Percentiles rank a stretch among this genome's conserved stretches.
Evolutionary conservation across 1,140 invertebrate genomes (phyloP).

Genomic region (Anastrepha ludens): DNA sequence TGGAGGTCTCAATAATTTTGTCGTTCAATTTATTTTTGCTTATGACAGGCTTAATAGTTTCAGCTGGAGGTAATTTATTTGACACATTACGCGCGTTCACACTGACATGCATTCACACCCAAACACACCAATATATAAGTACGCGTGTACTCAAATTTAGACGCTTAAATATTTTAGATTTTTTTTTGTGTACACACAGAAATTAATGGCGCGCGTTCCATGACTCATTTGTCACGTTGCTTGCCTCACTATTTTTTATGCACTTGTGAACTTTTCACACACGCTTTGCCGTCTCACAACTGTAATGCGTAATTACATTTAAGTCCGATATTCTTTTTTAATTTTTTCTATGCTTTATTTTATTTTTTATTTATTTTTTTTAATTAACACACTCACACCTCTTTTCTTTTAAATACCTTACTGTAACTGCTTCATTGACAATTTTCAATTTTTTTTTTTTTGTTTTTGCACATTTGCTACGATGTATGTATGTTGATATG

Average conservation of each 20-base stretch:
- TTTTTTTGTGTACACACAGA: not conserved
- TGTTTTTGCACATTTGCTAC: not conserved
- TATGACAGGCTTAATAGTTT: not conserved
- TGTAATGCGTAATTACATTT: not conserved
- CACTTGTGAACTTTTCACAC: not conserved
- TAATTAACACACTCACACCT: not conserved
- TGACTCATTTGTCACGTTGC: constrained; percentile 39
- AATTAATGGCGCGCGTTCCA: constrained; percentile 8
- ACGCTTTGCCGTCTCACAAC: not conserved
- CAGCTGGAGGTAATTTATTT: not conserved
- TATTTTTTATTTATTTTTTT: too few species aligned
- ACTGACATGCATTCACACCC: not conserved
- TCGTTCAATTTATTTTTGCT: too few species aligned
- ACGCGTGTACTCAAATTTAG: not conserved
- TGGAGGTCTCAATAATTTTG: too few species aligned
- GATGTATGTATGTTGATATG: not conserved
- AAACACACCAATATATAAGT: not conserved
- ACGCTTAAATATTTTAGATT: constrained; percentile 1
- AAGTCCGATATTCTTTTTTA: too few species aligned
- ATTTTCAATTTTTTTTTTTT: not conserved
- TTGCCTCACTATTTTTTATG: not conserved
- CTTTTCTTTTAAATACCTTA: not conserved
- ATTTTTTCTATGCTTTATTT: too few species aligned
- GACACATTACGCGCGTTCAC: not conserved
- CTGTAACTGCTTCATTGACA: not conserved